Conservation (phyloP, 2,797 vertebrate species). For the Phoxinus dragarum region DNA sequence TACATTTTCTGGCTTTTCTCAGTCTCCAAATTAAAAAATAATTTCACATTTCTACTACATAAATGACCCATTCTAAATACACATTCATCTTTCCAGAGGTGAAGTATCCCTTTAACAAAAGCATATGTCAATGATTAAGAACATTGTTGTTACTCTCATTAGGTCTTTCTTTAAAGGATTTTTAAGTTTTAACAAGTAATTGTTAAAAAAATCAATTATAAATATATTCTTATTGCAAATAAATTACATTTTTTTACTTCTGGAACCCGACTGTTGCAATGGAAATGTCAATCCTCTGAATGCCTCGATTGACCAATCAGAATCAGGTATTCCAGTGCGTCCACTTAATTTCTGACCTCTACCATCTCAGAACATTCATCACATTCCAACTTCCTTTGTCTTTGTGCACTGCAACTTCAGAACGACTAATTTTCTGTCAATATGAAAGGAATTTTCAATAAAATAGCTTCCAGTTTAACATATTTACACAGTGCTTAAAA, state of each 20-base stretch:
- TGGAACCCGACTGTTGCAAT: neutral
- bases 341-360: neutral
- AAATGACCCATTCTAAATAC: no score
- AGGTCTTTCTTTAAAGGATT: neutral
- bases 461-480: slow-evolving; percentile 5
- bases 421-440: neutral
- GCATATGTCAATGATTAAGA: neutral
- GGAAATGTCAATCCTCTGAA: neutral
- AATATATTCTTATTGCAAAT: neutral
- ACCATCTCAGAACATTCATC: neutral
- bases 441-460: neutral
- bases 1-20: no score
- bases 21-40: no score
- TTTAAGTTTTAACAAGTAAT: neutral
- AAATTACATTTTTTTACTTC: neutral
- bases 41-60: no score
- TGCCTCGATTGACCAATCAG: neutral
- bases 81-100: no score
- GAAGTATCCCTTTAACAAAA: no score
- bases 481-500: neutral
- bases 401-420: neutral
- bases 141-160: neutral
- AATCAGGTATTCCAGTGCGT: neutral
- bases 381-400: neutral
- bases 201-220: neutral